A percentile compares a stretch with the other conserved stretches of the same genome.
Evolutionary conservation across 2,113 vertebrate species (phyloP).

Genomic region (Parus major): DNA sequence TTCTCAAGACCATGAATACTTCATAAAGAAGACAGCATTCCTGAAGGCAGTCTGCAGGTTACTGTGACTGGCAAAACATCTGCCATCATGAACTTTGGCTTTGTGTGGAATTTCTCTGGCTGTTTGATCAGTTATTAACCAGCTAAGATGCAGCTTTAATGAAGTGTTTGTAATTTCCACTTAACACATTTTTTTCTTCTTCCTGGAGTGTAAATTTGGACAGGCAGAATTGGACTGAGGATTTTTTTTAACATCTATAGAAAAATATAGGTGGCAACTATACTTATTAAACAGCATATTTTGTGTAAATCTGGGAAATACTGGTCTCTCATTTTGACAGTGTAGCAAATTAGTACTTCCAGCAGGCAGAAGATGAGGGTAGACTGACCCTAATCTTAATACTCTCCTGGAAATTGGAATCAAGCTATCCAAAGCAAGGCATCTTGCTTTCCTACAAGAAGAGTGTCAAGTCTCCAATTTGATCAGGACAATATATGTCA

Average conservation of each 20-base stretch:
- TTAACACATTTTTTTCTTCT: background rate
- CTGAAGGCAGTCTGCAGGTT: background rate
- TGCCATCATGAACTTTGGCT: background rate
- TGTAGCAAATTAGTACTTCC: background rate
- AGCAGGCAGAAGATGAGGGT: background rate
- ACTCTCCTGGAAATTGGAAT: background rate
- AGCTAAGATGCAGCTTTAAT: background rate
- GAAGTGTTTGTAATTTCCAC: background rate
- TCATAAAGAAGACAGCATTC: background rate
- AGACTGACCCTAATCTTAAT: background rate
- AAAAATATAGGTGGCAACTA: background rate
- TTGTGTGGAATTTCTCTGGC: background rate
- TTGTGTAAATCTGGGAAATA: background rate
- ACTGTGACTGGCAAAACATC: accelerated
- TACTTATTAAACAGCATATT: background rate
- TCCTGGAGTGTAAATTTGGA: background rate
- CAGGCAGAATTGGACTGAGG: background rate
- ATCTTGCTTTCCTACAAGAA: background rate
- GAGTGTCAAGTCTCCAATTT: background rate
- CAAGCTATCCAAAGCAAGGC: background rate
- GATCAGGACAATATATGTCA: background rate
- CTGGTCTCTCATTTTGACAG: background rate
- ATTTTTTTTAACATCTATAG: background rate
- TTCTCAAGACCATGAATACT: background rate
- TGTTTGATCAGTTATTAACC: background rate